Conservation (phyloP, 2,113 vertebrate genomes). For the Holacanthus passer region DNA sequence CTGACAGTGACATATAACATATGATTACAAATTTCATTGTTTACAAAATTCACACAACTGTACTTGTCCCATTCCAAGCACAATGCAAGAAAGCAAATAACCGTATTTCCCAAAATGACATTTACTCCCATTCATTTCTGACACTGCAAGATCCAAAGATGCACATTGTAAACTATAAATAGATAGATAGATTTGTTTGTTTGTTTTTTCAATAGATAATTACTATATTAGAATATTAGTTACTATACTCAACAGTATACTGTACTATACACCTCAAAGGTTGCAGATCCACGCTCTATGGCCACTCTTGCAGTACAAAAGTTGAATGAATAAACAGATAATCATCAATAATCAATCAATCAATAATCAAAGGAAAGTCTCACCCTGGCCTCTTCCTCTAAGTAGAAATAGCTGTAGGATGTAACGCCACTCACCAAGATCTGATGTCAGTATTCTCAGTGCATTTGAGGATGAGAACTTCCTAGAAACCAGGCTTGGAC, state of each 20-base stretch:
- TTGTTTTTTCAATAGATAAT: too few relatives aligned
- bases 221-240: too few relatives aligned
- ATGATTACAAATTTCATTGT: too few relatives aligned
- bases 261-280: too few relatives aligned
- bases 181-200: too few relatives aligned
- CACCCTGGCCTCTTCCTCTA: background rate
- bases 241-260: background rate
- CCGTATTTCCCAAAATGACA: background rate
- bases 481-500: background rate
- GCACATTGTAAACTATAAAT: background rate
- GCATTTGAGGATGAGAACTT: background rate
- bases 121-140: background rate
- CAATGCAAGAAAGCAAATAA: background rate
- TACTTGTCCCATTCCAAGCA: background rate
- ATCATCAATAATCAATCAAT: too few relatives aligned
- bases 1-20: too few relatives aligned
- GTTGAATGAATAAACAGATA: background rate
- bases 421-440: background rate
- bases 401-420: background rate
- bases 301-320: background rate
- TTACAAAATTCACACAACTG: background rate
- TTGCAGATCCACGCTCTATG: too few relatives aligned
- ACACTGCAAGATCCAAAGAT: background rate
- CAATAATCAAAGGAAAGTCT: background rate
- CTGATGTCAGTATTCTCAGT: constrained; percentile 9